Base-by-base conservation (phyloP, 2,797 vertebrate genomes). In the Gastrophryne carolinensis region DNA sequence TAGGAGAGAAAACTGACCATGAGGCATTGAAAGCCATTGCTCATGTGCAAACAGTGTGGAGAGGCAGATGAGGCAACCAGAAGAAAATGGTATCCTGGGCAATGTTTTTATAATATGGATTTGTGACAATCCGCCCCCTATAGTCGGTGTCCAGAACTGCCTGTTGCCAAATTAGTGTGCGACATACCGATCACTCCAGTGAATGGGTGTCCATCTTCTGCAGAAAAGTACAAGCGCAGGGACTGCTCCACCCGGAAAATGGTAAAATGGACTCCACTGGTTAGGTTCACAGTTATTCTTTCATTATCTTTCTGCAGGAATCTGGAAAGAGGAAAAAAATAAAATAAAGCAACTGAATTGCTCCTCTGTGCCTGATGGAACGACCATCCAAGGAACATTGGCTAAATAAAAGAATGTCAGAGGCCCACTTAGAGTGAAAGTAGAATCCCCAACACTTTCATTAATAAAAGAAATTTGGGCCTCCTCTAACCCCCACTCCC, bases 251-350 rank as follows among this genome's bases (percentile, higher is more conserved):
- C 21, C 19, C 11, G 24, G 12, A 10, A 1, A 29, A 65, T 65
- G 7, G 29, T 65, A 13, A 47, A 1, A 15, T 34, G 13, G 29
- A 26, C 21, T 30, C 52, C 61, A 12, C 44, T 29, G 10, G 47
- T 5, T 2, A 65, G 2, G 5, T 17, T 37, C 21, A 73, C 39
- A 8, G 11, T 44, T 1, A 73, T 15, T 13, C 34, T n/a, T n/a
- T 64, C 23, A n/a, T 5, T 27, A 2, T 64, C 37, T 24, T 11
- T 56, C 39, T 73, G 54, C n/a, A 64, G 23, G 47, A 73, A 54
- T 27, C 71, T 73, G 19, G 15, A 64, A 73, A 34, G 30, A 50
- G n/a, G 1, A 47, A 17, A 50, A 35, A 39, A 21, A 32, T 34
- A 7, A 17, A n/a, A 1, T 35, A 12, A 52, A 5, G 32, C n/a